Evolutionary conservation across 92 coral and sea anemone genomes (phyloP).

Genomic region (Umimayanthus chanpuru): DNA sequence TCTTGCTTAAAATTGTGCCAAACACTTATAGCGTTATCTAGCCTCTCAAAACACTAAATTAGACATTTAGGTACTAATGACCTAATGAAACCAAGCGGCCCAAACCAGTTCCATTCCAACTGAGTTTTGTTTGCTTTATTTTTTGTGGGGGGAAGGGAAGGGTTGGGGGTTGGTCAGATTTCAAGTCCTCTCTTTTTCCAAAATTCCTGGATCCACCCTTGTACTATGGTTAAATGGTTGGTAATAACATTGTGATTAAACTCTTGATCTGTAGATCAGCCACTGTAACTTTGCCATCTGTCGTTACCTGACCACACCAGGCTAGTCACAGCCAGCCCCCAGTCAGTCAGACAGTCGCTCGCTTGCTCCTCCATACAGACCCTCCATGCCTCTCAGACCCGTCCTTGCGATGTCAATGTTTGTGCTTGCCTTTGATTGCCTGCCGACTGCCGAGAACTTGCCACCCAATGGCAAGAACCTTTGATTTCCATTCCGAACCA

Average conservation of each 20-base stretch:
- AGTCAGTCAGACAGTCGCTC: slow-evolving; percentile 65
- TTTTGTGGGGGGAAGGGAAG: too few relatives aligned
- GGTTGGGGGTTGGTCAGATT: too few relatives aligned
- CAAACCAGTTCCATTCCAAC: too few relatives aligned
- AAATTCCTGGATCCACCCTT: background rate
- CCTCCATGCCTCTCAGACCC: slow-evolving; percentile 49
- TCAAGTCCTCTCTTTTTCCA: too few relatives aligned
- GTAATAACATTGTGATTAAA: slow-evolving; percentile 71
- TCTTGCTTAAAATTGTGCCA: background rate
- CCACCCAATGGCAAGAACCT: slow-evolving; percentile 52
- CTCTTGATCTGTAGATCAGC: slow-evolving; percentile 95
- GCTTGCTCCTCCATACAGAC: slow-evolving; percentile 45
- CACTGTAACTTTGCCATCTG: slow-evolving; percentile 85
- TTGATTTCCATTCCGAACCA: slow-evolving; percentile 48
- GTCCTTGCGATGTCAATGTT: slow-evolving; percentile 43
- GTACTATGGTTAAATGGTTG: slow-evolving; percentile 26
- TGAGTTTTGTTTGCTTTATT: too few relatives aligned
- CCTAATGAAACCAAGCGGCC: too few relatives aligned
- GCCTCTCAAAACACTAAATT: too few relatives aligned
- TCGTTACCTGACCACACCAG: slow-evolving; percentile 75
- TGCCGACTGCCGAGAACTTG: slow-evolving; percentile 35
- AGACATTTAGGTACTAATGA: too few relatives aligned
- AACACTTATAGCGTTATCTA: too few relatives aligned
- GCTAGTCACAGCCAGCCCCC: slow-evolving; percentile 72
- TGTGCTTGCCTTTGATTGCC: slow-evolving; percentile 53